Percentiles rank a stretch among this genome's conserved stretches.
These are phyloP conservation scores for Aplidium turbinatum DNA, from an alignment of 23 tunicate species.

Conservation along the genomic window DNA sequence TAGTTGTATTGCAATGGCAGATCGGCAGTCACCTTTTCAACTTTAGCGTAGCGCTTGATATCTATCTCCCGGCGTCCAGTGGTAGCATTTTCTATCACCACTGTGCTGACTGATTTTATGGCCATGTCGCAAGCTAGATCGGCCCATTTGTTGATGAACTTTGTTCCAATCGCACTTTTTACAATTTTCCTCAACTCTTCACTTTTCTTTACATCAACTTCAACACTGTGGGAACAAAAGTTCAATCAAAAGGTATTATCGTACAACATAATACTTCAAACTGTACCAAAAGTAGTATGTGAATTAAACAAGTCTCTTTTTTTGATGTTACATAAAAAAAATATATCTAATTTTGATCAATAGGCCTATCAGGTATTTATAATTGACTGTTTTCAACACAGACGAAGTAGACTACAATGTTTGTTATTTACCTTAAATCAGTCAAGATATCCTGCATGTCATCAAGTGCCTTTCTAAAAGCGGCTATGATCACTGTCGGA, in stretches of 20 bases:
- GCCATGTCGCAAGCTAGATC: slow-evolving; percentile 96
- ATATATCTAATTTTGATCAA: no score
- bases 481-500: slow-evolving; percentile 93
- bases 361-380: no score
- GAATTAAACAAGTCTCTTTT: no score
- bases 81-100: slow-evolving; percentile 57
- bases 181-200: slow-evolving; percentile 87
- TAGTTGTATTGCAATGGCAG: no score
- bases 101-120: slow-evolving; percentile 92
- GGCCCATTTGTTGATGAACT: slow-evolving; percentile 94
- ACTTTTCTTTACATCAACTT: slow-evolving; percentile 60
- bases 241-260: no score
- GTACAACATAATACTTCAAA: no score
- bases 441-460: slow-evolving; percentile 78
- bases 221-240: slow-evolving; percentile 44
- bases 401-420: no score
- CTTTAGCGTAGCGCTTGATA: slow-evolving; percentile 97
- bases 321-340: no score
- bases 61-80: slow-evolving; percentile 89
- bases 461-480: slow-evolving; percentile 92
- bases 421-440: slow-evolving; percentile 49
- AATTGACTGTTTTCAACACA: no score
- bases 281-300: no score
- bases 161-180: slow-evolving; percentile 89
- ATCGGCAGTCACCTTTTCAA: slow-evolving; percentile 91